phyloP scores from a whole-genome alignment of 2,113 vertebrate genomes.

The Ivindomyrus marchei region DNA sequence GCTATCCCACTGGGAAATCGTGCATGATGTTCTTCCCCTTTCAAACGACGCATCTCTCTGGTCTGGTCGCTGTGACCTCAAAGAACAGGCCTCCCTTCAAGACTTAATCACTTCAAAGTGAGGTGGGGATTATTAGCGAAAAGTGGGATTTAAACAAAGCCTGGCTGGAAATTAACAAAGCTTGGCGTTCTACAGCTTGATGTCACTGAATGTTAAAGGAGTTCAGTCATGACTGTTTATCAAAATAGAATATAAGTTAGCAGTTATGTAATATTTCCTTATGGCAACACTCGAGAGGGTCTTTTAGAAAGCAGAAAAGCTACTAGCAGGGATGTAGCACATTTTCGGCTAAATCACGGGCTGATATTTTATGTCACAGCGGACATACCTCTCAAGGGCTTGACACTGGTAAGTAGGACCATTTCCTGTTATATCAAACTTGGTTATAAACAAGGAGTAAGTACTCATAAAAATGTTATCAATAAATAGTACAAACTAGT shows the following conservation, averaged over 20 bases:
- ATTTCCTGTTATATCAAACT: neutral
- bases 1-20: neutral
- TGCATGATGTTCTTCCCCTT: neutral
- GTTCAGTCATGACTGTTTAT: neutral
- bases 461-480: neutral
- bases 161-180: constrained; percentile 1
- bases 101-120: neutral
- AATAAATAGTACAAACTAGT: neutral
- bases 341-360: neutral
- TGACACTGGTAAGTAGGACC: neutral
- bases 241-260: neutral
- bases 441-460: neutral
- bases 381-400: neutral
- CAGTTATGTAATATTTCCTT: neutral
- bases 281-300: neutral
- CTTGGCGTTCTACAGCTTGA: neutral
- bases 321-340: neutral
- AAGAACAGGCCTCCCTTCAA: neutral
- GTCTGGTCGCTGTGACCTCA: neutral
- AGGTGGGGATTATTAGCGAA: neutral
- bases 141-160: constrained; percentile 1
- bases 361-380: neutral
- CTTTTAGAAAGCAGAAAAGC: neutral
- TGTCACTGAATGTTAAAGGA: neutral
- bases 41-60: neutral